phyloP scores from a whole-genome alignment of 1,140 invertebrate species.

The Glomeris maerens region DNA sequence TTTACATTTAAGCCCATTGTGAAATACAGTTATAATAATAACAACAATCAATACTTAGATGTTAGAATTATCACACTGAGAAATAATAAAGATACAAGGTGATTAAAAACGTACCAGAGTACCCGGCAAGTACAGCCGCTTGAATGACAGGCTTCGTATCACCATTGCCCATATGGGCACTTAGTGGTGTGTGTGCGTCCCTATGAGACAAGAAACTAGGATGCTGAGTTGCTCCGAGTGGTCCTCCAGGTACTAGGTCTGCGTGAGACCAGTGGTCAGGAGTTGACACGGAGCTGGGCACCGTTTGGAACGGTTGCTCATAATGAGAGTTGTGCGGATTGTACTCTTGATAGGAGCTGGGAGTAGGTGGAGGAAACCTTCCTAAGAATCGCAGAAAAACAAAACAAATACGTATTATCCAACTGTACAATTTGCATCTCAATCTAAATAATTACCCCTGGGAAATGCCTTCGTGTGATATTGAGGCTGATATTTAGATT shows the following conservation, averaged over 20 bases:
- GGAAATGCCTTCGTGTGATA: slow-evolving; percentile 17
- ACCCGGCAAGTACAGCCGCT: slow-evolving; percentile 52
- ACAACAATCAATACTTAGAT: too few relatives aligned
- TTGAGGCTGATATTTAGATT: slow-evolving; percentile 28
- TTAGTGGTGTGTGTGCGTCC: slow-evolving; percentile 9
- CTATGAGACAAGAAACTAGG: slow-evolving; percentile 35
- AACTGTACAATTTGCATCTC: slow-evolving; percentile 18
- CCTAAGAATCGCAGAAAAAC: slow-evolving; percentile 31
- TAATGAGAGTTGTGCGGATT: slow-evolving; percentile 37
- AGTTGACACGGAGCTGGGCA: slow-evolving; percentile 45
- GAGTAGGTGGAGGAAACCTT: slow-evolving; percentile 39
- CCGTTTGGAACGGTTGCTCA: slow-evolving; percentile 61
- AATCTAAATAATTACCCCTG: slow-evolving; percentile 15
- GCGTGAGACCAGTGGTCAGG: slow-evolving; percentile 28
- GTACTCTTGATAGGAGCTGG: slow-evolving; percentile 47
- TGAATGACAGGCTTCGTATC: slow-evolving; percentile 59
- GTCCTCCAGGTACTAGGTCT: slow-evolving; percentile 26
- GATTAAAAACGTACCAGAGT: slow-evolving; percentile 39
- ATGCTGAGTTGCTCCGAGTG: slow-evolving; percentile 19
- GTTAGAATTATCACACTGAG: too few relatives aligned
- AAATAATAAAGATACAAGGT: too few relatives aligned
- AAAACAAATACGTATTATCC: slow-evolving; percentile 7
- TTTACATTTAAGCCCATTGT: too few relatives aligned
- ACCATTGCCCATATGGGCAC: slow-evolving; percentile 21
- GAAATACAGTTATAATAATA: too few relatives aligned